Percentiles rank a stretch among this genome's conserved stretches.
Conservation (phyloP, 2,888 invertebrate species). For the Tachina fera region DNA sequence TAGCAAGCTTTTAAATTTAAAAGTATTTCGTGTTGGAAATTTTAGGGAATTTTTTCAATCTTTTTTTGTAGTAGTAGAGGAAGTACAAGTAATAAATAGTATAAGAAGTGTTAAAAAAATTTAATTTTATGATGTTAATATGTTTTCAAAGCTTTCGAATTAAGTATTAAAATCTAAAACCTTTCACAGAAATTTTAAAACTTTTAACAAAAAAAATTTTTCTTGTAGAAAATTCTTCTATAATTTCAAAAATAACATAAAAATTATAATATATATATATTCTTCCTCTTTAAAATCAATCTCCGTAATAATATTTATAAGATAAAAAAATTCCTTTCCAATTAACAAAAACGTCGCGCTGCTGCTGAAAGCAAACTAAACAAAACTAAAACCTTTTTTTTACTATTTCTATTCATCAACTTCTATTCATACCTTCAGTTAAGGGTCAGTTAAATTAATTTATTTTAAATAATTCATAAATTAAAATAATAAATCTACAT, state of each 20-base stretch:
- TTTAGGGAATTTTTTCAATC: too few relatives aligned
- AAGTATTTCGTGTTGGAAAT: too few relatives aligned
- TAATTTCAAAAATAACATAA: too few relatives aligned
- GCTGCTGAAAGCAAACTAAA: background rate
- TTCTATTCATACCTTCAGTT: background rate
- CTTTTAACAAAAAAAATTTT: too few relatives aligned
- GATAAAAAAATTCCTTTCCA: conserved; percentile 11
- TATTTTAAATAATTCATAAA: conserved; percentile 14
- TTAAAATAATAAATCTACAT: background rate
- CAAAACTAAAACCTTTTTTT: background rate
- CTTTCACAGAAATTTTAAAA: too few relatives aligned
- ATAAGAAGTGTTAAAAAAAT: background rate
- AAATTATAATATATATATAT: too few relatives aligned
- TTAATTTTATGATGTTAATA: background rate
- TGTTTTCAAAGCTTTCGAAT: background rate
- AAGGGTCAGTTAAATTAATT: conserved; percentile 8
- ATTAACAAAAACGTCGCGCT: conserved; percentile 15
- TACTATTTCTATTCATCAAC: background rate
- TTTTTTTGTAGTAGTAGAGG: too few relatives aligned
- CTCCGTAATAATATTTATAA: background rate
- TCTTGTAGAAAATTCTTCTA: too few relatives aligned
- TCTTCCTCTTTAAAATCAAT: background rate
- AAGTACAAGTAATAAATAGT: background rate
- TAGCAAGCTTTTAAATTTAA: too few relatives aligned
- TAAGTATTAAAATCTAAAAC: background rate